These are phyloP conservation scores for Dryocosmus kuriphilus DNA, from an alignment of 2,888 invertebrate genomes.

Conservation along the genomic window DNA sequence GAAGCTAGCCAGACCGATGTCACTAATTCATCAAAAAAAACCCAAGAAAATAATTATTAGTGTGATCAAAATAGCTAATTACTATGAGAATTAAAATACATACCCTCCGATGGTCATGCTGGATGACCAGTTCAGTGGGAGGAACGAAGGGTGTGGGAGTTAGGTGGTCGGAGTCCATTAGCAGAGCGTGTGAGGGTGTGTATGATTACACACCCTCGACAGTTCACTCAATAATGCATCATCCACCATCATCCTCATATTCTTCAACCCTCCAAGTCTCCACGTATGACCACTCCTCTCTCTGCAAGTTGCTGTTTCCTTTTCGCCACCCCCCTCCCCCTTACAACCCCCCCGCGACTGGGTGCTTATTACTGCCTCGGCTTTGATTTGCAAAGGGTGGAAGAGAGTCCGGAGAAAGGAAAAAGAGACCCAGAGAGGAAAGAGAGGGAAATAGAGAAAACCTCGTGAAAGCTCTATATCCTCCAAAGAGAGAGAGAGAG, in stretches of 20 bases:
- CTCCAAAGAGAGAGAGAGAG: slow-evolving; percentile 67
- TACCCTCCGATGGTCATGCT: too few relatives aligned
- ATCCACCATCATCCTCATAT: slow-evolving; percentile 68
- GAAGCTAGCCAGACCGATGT: too few relatives aligned
- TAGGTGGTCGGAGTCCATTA: slow-evolving; percentile 73
- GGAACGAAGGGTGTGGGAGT: slow-evolving; percentile 47
- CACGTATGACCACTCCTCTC: slow-evolving; percentile 67
- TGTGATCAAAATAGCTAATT: slow-evolving; percentile 3
- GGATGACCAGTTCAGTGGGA: not conserved
- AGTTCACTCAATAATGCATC: slow-evolving; percentile 77
- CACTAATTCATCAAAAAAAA: too few relatives aligned
- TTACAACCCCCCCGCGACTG: slow-evolving; percentile 49
- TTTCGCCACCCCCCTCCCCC: slow-evolving; percentile 48
- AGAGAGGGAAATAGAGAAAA: slow-evolving; percentile 57
- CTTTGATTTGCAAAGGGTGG: slow-evolving; percentile 75
- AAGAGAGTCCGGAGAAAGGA: slow-evolving; percentile 52
- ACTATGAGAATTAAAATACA: slow-evolving; percentile 43
- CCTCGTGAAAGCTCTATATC: slow-evolving; percentile 67
- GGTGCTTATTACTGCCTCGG: slow-evolving; percentile 74
- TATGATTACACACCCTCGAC: slow-evolving; percentile 73
- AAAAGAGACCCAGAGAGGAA: slow-evolving; percentile 48
- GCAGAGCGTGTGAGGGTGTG: slow-evolving; percentile 71
- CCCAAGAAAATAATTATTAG: too few relatives aligned
- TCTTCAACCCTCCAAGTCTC: slow-evolving; percentile 63
- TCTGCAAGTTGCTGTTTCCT: slow-evolving; percentile 53